Percentiles rank a stretch among this genome's conserved stretches.
Evolutionary conservation across 2,888 invertebrate genomes (phyloP).

Genomic region (Ophion obscuratus): DNA sequence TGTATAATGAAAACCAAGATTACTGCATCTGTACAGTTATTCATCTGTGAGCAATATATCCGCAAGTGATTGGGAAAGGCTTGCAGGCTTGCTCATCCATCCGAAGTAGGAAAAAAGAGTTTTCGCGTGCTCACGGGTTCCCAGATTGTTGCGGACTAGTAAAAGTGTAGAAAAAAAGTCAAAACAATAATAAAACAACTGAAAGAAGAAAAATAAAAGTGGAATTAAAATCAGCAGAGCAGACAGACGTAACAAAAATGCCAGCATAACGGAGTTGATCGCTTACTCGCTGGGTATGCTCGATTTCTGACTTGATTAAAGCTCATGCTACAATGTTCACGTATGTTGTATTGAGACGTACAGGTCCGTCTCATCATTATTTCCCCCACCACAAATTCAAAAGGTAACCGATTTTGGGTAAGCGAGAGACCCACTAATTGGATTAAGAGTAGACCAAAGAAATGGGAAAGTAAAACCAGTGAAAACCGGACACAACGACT

Average conservation of each 20-base stretch:
- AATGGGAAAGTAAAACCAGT: too few species aligned
- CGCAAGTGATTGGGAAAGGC: constrained; percentile 37
- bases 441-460: too few species aligned
- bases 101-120: constrained; percentile 37
- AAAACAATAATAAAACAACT: constrained; percentile 9
- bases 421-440: too few species aligned
- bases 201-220: not conserved
- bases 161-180: constrained; percentile 13
- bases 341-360: too few species aligned
- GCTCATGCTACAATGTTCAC: constrained; percentile 40
- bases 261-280: constrained; percentile 59
- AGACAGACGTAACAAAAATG: constrained; percentile 51
- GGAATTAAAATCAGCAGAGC: constrained; percentile 30
- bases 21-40: not conserved
- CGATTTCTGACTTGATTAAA: constrained; percentile 58
- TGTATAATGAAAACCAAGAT: too few species aligned
- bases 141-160: constrained; percentile 34
- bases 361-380: too few species aligned
- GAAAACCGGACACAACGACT: too few species aligned
- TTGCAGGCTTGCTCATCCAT: constrained; percentile 44
- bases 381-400: too few species aligned
- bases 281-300: constrained; percentile 58
- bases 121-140: constrained; percentile 56
- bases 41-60: not conserved
- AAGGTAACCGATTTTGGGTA: too few species aligned